These are phyloP conservation scores for Abscondita cerata DNA, from an alignment of 2,888 invertebrate genomes.

Conservation along the genomic window DNA sequence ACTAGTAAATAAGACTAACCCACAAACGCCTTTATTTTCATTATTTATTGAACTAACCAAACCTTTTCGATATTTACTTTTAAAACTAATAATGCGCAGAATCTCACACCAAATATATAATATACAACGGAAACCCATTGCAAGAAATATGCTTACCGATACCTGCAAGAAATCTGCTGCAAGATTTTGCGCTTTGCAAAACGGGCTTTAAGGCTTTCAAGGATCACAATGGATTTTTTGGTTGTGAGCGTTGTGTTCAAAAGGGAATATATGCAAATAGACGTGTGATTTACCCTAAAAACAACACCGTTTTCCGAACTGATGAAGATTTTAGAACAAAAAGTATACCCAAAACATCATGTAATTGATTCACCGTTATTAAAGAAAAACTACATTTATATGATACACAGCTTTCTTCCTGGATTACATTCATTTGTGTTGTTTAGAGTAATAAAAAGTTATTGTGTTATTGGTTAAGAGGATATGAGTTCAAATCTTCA, in stretches of 20 bases:
- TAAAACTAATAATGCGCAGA: no score
- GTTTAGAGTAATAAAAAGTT: slow-evolving; percentile 22
- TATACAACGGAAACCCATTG: no score
- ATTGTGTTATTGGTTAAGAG: slow-evolving; percentile 11
- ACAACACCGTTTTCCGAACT: slow-evolving; percentile 12
- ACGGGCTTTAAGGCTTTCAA: slow-evolving; percentile 28
- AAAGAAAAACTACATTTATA: slow-evolving; percentile 1
- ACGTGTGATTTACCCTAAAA: slow-evolving; percentile 3
- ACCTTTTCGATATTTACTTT: no score
- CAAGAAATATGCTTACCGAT: no score
- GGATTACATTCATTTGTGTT: no score
- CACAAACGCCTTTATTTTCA: no score
- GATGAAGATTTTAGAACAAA: slow-evolving; percentile 12
- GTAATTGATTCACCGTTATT: slow-evolving; percentile 11
- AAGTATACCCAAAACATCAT: slow-evolving; percentile 25
- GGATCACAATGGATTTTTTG: slow-evolving; percentile 19
- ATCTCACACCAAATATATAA: no score
- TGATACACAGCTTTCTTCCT: slow-evolving; percentile 14
- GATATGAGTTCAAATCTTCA: background rate
- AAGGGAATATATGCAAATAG: slow-evolving; percentile 6
- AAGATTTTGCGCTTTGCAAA: no score
- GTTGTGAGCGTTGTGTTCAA: slow-evolving; percentile 25
- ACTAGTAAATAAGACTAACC: no score
- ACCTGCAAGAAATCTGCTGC: no score
- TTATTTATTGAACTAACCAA: no score